phyloP scores from a whole-genome alignment of 1,140 invertebrate genomes.

The Brachionus koreanus region DNA sequence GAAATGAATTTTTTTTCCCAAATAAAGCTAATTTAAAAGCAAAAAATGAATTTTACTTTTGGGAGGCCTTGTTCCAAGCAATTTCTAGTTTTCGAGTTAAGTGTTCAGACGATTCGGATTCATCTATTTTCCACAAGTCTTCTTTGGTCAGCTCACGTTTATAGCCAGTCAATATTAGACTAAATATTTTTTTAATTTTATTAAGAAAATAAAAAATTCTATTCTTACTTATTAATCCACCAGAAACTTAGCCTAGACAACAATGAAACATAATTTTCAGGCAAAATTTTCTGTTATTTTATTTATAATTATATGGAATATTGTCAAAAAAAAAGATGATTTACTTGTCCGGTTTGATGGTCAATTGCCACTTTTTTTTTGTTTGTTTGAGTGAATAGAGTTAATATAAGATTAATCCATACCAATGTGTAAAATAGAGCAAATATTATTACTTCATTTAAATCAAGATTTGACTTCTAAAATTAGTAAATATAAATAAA shows the following conservation, averaged over 20 bases:
- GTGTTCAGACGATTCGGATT: slow-evolving; percentile 18
- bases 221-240: slow-evolving; percentile 44
- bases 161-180: slow-evolving; percentile 42
- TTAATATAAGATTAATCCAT: background rate
- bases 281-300: slow-evolving; percentile 31
- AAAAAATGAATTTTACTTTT: slow-evolving; percentile 5
- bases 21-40: background rate
- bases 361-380: background rate
- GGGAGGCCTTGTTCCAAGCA: slow-evolving; percentile 25
- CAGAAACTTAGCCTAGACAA: slow-evolving; percentile 31
- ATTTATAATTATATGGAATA: background rate
- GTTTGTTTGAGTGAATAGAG: background rate
- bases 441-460: background rate
- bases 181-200: background rate
- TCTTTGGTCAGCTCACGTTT: slow-evolving; percentile 31
- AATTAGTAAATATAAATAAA: background rate
- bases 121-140: slow-evolving; percentile 41
- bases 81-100: slow-evolving; percentile 1
- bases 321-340: background rate
- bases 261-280: slow-evolving; percentile 41
- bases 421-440: background rate
- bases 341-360: background rate
- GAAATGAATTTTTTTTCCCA: background rate
- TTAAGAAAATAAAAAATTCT: too few relatives aligned
- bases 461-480: background rate